Base-by-base conservation (phyloP, 2,797 vertebrate genomes). In the Melanotaenia boesemani region DNA sequence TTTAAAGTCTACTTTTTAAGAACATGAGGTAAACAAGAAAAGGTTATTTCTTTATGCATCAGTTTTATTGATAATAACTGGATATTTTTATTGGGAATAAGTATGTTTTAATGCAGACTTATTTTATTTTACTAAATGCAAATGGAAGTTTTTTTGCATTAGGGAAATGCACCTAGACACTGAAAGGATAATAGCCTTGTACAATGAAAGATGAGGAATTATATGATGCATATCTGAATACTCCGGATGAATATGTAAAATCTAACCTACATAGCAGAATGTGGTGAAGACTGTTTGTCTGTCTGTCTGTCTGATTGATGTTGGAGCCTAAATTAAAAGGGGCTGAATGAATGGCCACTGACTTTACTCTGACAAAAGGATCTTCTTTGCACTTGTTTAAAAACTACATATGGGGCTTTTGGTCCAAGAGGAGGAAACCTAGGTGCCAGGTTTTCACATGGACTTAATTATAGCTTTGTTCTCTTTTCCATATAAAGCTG, bases 141-240 rank as follows among this genome's bases (percentile, higher is more conserved):
- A 93, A 93, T 91, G 2, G 0, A 18, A 68, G 9, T 24, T 20
- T 16, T 74, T 92, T 92, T 92, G 91, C 89, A 91, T 92, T 78
- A 91, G 74, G 80, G 67, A 93, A 93, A 92, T 70, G 4, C 28
- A 7, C 18, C 20, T 15, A 28, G 50, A 64, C 41, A 72, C 41
- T 37, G 26, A 28, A 11, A 22, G 22, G 28, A 50, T 63, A 28
- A 39, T 15, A 5, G 5, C 55, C 39, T 4, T 28, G 56, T 2
- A 39, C 59, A 70, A 36, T 54, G 36, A 37, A 70, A 68, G 6
- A 18, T 48, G 12, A 72, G 12, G 12, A 4, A 54, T 48, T 58
- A 15, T 15, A 41, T 22, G 12, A 48, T n/a, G 28, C 11, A 59
- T 12, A 16, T 26, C 58, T 54, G 24, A 46, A 63, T 48, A 48